Evolutionary conservation across 2,113 vertebrate species (phyloP).

Genomic region (Progne subis): DNA sequence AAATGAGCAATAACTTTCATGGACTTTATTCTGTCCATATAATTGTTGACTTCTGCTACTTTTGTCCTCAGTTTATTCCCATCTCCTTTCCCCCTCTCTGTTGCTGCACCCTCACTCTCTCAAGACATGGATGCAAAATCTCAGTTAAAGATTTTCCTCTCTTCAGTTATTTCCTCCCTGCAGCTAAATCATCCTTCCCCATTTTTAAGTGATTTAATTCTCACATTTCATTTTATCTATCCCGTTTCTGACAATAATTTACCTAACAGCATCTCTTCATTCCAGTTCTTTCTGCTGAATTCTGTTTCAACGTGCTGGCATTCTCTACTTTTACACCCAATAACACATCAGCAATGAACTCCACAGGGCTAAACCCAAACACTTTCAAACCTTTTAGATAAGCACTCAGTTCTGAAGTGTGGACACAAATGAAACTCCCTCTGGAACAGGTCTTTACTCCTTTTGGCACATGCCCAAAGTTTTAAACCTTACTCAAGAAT

Average conservation of each 20-base stretch:
- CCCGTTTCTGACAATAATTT: background rate
- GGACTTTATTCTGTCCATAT: background rate
- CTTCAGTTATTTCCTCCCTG: background rate
- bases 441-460: background rate
- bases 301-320: accelerated
- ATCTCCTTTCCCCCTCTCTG: background rate
- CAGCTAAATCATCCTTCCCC: background rate
- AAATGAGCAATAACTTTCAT: background rate
- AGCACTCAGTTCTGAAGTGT: background rate
- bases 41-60: background rate
- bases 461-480: background rate
- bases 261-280: background rate
- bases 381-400: background rate
- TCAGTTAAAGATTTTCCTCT: background rate
- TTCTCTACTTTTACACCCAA: background rate
- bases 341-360: background rate
- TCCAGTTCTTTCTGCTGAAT: background rate
- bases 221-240: background rate
- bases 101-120: background rate
- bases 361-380: background rate
- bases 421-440: background rate
- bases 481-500: background rate
- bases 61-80: background rate
- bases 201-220: background rate
- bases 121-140: background rate